A percentile compares a stretch with the other conserved stretches of the same genome.
phyloP scores from a whole-genome alignment of 2,113 vertebrate genomes.

The Coracopsis vasa region DNA sequence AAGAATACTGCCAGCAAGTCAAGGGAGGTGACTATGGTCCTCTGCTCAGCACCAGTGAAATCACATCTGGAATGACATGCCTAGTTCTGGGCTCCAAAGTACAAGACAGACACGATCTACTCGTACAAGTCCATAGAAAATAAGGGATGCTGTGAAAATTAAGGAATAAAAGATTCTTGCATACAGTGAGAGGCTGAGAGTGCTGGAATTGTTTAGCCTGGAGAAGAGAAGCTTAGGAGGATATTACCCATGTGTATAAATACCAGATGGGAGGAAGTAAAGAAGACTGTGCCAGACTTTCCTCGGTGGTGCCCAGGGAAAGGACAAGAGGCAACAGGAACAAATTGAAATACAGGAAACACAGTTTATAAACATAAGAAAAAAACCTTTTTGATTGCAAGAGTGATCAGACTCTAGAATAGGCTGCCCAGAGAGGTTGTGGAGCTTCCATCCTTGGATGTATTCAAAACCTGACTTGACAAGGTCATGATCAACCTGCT shows the following conservation, averaged over 20 bases:
- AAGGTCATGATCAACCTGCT: background rate
- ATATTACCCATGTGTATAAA: background rate
- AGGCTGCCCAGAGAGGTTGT: background rate
- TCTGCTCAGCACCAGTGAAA: background rate
- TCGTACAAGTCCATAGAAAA: background rate
- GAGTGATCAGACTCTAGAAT: background rate
- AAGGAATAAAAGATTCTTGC: background rate
- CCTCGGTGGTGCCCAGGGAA: background rate
- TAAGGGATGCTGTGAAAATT: background rate
- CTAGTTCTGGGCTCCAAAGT: background rate
- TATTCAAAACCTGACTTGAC: background rate
- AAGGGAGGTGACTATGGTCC: background rate
- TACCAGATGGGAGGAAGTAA: background rate
- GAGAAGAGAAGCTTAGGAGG: background rate
- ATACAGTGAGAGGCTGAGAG: background rate
- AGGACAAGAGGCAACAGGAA: background rate
- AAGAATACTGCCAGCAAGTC: background rate
- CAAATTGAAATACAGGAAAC: background rate
- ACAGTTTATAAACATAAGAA: background rate
- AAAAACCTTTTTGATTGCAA: accelerated
- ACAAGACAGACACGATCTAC: background rate
- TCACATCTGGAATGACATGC: accelerated
- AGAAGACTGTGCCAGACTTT: background rate
- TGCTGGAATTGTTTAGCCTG: background rate
- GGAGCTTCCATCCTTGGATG: background rate